phyloP scores from a whole-genome alignment of 2,888 invertebrate species.

The Acronicta leporina region DNA sequence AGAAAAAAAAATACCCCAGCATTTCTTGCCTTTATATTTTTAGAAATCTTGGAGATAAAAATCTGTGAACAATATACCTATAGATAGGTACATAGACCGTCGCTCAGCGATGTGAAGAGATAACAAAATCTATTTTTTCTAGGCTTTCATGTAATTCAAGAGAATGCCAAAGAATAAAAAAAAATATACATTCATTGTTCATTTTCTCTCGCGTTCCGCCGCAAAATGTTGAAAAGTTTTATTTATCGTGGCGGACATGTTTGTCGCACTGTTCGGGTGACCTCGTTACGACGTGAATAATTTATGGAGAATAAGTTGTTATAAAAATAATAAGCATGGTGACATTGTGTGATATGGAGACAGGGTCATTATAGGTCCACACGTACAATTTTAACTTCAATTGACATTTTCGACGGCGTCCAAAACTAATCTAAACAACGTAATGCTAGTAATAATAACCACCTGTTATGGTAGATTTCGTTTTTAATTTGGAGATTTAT shows the following conservation, averaged over 20 bases:
- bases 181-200: slow-evolving; percentile 42
- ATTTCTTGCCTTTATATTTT: not conserved
- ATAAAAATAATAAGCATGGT: slow-evolving; percentile 54
- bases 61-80: slow-evolving; percentile 15
- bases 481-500: slow-evolving; percentile 1
- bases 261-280: slow-evolving; percentile 40
- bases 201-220: slow-evolving; percentile 33
- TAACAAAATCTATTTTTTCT: slow-evolving; percentile 46
- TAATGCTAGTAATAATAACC: slow-evolving; percentile 24
- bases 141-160: slow-evolving; percentile 33
- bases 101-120: slow-evolving; percentile 25
- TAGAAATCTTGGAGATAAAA: slow-evolving; percentile 10
- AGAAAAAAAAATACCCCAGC: not conserved
- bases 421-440: slow-evolving; percentile 27
- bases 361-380: slow-evolving; percentile 28
- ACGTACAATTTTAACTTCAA: slow-evolving; percentile 12
- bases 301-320: slow-evolving; percentile 49
- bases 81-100: slow-evolving; percentile 9
- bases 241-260: slow-evolving; percentile 36
- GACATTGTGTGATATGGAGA: slow-evolving; percentile 47
- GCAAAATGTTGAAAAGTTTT: slow-evolving; percentile 39
- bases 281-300: slow-evolving; percentile 57
- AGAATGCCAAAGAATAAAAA: slow-evolving; percentile 43
- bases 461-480: slow-evolving; percentile 14
- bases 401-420: slow-evolving; percentile 20